Evolutionary conservation across 2,888 invertebrate species (phyloP), one percentile per base, ranked within the genome.

Genomic region (Pyrrhia umbra): DNA sequence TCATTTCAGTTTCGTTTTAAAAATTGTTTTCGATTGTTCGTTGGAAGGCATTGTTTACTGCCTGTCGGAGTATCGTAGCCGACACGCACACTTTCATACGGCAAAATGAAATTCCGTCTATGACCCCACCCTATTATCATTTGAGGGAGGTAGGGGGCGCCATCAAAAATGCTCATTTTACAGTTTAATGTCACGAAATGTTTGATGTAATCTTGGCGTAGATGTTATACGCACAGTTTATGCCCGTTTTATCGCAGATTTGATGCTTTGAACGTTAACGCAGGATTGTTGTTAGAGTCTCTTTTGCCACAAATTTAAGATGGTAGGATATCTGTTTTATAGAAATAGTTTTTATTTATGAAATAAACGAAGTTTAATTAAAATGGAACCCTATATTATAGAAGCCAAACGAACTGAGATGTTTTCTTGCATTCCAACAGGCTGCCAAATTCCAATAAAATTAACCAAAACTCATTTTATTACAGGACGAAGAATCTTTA

Each of bases 401-500:
- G n/a, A n/a, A n/a, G n/a, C n/a, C n/a, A n/a, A n/a, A n/a, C n/a
- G n/a, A n/a, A n/a, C n/a, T n/a, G n/a, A n/a, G n/a, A n/a, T n/a
- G n/a, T n/a, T n/a, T n/a, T n/a, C n/a, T n/a, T n/a, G n/a, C n/a
- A n/a, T n/a, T n/a, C n/a, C n/a, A n/a, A n/a, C n/a, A n/a, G n/a
- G n/a, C n/a, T n/a, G 23, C 6, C 23, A 23, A 23, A 23, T 23
- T 23, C 23, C 23, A 23, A 4, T 23, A 23, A 23, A 23, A 23
- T 23, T 23, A n/a, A n/a, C 23, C 5, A 30, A 30, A 13, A 13
- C 4, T 27, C 4, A 30, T 10, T 10, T 30, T 30, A 13, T 13
- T 30, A 30, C 91, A 97, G 96, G 98, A 97, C 91, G 98, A 98
- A 89, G 97, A 97, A 88, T 96, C 97, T 40, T 95, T 97, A 75